A percentile compares a stretch with the other conserved stretches of the same genome.
These are phyloP conservation scores for Silurus glanis DNA, from an alignment of 2,113 vertebrate genomes.

Conservation along the genomic window DNA sequence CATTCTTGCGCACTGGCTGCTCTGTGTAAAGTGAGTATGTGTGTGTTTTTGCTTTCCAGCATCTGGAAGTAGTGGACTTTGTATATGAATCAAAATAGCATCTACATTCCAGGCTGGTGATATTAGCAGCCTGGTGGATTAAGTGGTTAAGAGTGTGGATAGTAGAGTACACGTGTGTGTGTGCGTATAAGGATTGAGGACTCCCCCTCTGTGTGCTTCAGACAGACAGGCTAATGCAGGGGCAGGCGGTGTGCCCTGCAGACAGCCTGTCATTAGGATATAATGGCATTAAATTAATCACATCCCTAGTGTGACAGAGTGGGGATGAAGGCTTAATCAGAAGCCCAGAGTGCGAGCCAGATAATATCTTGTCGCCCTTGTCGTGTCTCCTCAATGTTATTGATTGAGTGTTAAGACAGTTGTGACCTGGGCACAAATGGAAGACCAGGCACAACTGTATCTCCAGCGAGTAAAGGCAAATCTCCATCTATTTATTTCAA, in stretches of 20 bases:
- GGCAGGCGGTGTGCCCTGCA: conserved; percentile 66
- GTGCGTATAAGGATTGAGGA: conserved; percentile 25
- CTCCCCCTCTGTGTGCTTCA: conserved; percentile 33
- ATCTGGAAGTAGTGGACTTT: conserved; percentile 53
- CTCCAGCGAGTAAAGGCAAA: neutral
- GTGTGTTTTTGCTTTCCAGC: conserved; percentile 48
- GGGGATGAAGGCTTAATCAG: conserved; percentile 79
- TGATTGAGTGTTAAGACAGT: conserved; percentile 76
- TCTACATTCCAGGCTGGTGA: conserved; percentile 39
- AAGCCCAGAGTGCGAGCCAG: conserved; percentile 76
- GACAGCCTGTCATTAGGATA: conserved; percentile 79
- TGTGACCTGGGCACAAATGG: conserved; percentile 61
- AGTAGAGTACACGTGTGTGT: conserved; percentile 12
- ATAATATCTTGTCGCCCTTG: conserved; percentile 82
- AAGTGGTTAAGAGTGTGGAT: conserved; percentile 21
- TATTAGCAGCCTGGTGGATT: conserved; percentile 36
- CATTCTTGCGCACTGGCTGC: conserved; percentile 47
- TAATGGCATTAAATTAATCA: conserved; percentile 83
- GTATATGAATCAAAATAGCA: conserved; percentile 39
- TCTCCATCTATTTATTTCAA: neutral
- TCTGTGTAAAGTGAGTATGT: conserved; percentile 44
- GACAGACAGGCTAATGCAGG: conserved; percentile 57
- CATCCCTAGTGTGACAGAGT: conserved; percentile 76
- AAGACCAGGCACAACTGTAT: conserved; percentile 9
- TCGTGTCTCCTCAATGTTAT: conserved; percentile 74